Conservation (phyloP, 2,888 invertebrate species). For the Brenthis hecate region DNA sequence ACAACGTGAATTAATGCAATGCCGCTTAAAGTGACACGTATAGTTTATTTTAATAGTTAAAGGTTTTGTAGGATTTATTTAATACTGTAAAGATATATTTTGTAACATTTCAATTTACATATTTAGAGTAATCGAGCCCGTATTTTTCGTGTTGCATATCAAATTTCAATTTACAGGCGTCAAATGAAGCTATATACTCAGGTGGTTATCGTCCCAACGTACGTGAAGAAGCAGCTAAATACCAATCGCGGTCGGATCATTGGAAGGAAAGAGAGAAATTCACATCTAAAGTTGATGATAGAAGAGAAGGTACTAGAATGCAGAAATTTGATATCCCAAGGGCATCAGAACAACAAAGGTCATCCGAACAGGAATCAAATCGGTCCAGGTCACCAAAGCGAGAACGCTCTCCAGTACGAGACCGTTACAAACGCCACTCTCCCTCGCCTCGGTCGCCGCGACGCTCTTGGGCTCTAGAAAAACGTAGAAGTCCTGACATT, state of each 20-base stretch:
- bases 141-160: constrained; percentile 56
- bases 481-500: constrained; percentile 61
- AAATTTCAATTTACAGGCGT: constrained; percentile 75
- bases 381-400: constrained; percentile 57
- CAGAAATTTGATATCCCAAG: constrained; percentile 45
- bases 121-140: constrained; percentile 15
- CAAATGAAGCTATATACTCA: constrained; percentile 70
- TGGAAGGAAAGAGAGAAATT: constrained; percentile 59
- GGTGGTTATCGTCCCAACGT: constrained; percentile 62
- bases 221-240: constrained; percentile 53
- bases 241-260: constrained; percentile 47
- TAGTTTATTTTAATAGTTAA: too few relatives aligned
- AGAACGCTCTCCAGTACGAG: constrained; percentile 61
- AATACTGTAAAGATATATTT: neutral
- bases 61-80: neutral
- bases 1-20: too few relatives aligned
- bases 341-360: constrained; percentile 39
- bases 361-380: constrained; percentile 41
- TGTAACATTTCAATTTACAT: neutral
- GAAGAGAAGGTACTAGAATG: constrained; percentile 48
- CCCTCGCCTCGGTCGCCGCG: constrained; percentile 67
- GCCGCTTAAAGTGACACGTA: too few relatives aligned
- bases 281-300: constrained; percentile 48
- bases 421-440: constrained; percentile 62
- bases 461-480: constrained; percentile 73